Evolutionary conservation across 2,888 invertebrate genomes (phyloP), one percentile per base, ranked within the genome.

Genomic region (Rugalucina vietnamica): DNA sequence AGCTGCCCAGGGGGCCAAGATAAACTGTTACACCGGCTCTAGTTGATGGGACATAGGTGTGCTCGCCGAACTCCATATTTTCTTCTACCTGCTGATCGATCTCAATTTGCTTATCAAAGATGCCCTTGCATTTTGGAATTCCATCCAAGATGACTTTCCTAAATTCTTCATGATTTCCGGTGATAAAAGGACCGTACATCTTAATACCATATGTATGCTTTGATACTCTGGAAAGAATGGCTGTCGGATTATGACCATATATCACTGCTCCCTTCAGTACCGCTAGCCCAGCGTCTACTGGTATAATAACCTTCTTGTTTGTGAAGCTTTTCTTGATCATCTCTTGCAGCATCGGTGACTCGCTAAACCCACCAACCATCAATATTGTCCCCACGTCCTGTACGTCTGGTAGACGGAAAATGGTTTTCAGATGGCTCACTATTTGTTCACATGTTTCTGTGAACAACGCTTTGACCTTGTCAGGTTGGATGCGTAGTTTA

Each of bases 181-280:
- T 43, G 18, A 49, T n/a, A 27, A 73, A 73, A 5, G 34, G 0
- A 18, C 1, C 29, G 24, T 50, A 49, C 34, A 18, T 75, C 34
- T 39, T 21, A 1, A 86, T 39, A 5, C 86, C 86, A 57, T 86
- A 86, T 12, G 86, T 86, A 29, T 39, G 36, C 24, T 50, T 78
- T 1, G 84, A 39, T 2, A 86, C 84, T 60, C 86, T 79, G 4
- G 81, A 72, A 14, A 75, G 39, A 36, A 86, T 82, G 1, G 81
- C 77, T 1, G 32, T 76, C 0, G 86, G 86, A 36, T 78, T 81
- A 39, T 86, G 86, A 8, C 86, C 86, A 79, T 84, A 86, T 21
- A 86, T 86, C 0, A 86, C 86, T 0, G 86, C 86, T 24, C 86
- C 86, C 74, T 86, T 86, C 54, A 86, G 76, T 1, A 86, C 84